A percentile compares a stretch with the other conserved stretches of the same genome.
Conservation (phyloP, 2,888 invertebrate species). For the Dasysyrphus albostriatus region DNA sequence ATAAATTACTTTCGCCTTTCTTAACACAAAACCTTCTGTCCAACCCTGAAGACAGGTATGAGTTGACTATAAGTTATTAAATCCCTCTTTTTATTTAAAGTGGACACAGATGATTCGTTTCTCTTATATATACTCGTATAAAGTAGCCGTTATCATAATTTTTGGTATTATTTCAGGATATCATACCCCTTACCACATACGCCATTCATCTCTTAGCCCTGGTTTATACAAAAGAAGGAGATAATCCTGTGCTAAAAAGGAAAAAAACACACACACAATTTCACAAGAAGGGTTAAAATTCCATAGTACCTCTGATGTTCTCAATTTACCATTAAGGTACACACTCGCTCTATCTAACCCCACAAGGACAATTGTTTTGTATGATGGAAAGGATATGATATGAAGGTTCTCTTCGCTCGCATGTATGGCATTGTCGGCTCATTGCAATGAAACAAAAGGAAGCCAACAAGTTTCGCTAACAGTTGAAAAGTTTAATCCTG, state of each 20-base stretch:
- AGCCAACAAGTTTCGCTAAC: slow-evolving; percentile 74
- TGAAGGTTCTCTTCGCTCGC: slow-evolving; percentile 4
- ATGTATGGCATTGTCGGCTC: slow-evolving; percentile 48
- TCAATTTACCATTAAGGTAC: slow-evolving; percentile 48
- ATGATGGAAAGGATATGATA: slow-evolving; percentile 4
- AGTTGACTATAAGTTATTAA: slow-evolving; percentile 2
- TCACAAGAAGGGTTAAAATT: slow-evolving; percentile 61
- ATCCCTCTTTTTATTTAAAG: slow-evolving; percentile 2
- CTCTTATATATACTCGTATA: slow-evolving; percentile 7
- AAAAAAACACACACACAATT: slow-evolving; percentile 10
- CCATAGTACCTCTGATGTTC: slow-evolving; percentile 38
- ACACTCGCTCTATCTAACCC: slow-evolving; percentile 19
- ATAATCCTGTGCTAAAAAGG: slow-evolving; percentile 49
- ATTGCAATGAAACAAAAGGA: slow-evolving; percentile 65
- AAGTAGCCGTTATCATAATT: slow-evolving; percentile 64
- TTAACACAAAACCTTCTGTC: slow-evolving; percentile 12
- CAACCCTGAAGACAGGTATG: slow-evolving; percentile 61
- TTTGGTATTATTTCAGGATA: slow-evolving; percentile 70
- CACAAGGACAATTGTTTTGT: slow-evolving; percentile 32
- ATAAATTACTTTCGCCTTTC: slow-evolving; percentile 44
- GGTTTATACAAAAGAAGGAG: slow-evolving; percentile 15
- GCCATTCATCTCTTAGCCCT: slow-evolving; percentile 53
- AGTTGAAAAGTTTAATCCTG: slow-evolving; percentile 75
- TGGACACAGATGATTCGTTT: slow-evolving; percentile 57
- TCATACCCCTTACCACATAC: slow-evolving; percentile 57